Conservation (phyloP, 2,888 invertebrate species). For the Acanthosepion esculentum region DNA sequence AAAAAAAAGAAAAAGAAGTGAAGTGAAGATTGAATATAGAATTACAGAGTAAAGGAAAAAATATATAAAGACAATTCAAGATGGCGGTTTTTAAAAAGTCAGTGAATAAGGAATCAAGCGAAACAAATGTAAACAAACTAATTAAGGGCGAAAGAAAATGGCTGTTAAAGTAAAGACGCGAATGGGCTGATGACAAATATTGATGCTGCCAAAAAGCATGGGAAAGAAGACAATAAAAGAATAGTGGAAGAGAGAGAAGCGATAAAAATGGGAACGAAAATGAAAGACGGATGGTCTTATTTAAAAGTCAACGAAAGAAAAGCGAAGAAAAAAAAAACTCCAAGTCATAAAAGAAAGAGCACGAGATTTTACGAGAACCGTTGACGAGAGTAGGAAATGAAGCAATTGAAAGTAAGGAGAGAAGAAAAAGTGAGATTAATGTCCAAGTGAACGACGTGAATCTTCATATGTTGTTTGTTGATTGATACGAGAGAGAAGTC, state of each 20-base stretch:
- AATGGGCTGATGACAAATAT: constrained; percentile 33
- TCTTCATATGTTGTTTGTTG: background rate
- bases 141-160: background rate
- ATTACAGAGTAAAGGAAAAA: background rate
- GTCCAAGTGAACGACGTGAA: background rate
- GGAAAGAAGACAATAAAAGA: background rate
- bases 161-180: background rate
- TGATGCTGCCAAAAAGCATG: background rate
- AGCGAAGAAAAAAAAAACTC: background rate
- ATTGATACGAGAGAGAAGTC: background rate
- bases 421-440: background rate
- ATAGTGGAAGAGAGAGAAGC: background rate
- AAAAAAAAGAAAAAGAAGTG: background rate
- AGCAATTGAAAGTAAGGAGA: background rate
- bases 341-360: background rate
- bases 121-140: background rate
- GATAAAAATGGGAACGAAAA: background rate
- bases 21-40: background rate
- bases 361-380: background rate
- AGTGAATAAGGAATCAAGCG: background rate
- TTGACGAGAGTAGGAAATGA: background rate
- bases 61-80: background rate
- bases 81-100: background rate
- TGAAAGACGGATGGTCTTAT: background rate
- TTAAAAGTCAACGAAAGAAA: background rate